Evolutionary conservation across 2,888 invertebrate genomes (phyloP).

Genomic region (Caradrina kadenii): DNA sequence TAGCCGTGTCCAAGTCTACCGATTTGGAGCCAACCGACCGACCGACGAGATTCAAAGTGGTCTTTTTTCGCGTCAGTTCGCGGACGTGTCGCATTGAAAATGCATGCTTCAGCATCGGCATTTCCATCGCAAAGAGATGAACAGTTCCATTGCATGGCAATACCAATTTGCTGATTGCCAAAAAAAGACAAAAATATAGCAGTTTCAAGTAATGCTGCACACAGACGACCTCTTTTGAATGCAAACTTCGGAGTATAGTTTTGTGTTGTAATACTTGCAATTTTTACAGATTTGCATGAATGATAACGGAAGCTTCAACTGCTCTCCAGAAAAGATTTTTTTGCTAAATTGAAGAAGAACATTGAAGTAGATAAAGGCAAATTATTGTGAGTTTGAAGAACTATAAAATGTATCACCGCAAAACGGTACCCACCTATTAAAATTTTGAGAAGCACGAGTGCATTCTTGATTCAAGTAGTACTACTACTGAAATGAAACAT

Average conservation of each 20-base stretch:
- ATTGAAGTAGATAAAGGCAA: no score
- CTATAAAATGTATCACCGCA: neutral
- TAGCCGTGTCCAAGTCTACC: neutral
- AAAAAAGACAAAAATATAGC: conserved; percentile 18
- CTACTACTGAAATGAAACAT: neutral
- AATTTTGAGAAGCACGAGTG: no score
- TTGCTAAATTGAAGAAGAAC: neutral
- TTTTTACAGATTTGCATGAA: neutral
- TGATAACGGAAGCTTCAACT: neutral
- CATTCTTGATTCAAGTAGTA: no score
- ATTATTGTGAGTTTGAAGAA: neutral
- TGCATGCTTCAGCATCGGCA: conserved; percentile 3
- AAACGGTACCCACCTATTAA: neutral
- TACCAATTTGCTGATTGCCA: conserved; percentile 43
- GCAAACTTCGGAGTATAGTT: no score
- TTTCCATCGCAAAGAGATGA: conserved; percentile 25
- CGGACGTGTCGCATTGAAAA: conserved; percentile 5
- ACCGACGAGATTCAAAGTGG: neutral
- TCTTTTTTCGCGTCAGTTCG: neutral
- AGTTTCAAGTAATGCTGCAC: neutral
- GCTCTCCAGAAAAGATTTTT: neutral
- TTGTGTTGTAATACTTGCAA: neutral
- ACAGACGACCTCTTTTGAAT: conserved; percentile 31
- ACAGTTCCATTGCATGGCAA: conserved; percentile 13
- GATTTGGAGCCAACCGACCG: neutral